Evolutionary conservation across 2,888 invertebrate genomes (phyloP).

Genomic region (Caenorhabditis wallacei): DNA sequence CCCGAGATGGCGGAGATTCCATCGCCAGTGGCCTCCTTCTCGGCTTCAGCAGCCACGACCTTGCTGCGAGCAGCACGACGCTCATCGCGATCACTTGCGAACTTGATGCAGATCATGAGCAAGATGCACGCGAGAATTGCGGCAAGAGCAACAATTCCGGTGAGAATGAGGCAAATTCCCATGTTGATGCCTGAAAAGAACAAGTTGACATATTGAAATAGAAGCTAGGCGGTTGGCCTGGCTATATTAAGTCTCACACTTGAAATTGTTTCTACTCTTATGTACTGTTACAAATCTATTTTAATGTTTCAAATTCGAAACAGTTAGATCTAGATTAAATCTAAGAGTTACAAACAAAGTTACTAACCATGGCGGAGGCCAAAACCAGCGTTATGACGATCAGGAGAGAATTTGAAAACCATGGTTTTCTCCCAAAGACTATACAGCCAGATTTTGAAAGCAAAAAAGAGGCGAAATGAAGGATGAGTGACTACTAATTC

Average conservation of each 20-base stretch:
- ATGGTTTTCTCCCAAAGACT: slow-evolving; percentile 10
- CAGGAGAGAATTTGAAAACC: slow-evolving; percentile 4
- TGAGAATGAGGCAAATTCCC: slow-evolving; percentile 46
- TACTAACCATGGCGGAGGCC: not conserved
- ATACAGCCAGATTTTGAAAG: slow-evolving; percentile 11
- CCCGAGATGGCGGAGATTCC: not conserved
- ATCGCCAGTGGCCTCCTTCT: not conserved
- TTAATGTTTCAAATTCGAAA: too few relatives aligned
- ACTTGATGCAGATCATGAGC: slow-evolving; percentile 45
- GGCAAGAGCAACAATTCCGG: slow-evolving; percentile 7
- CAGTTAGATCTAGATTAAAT: too few relatives aligned
- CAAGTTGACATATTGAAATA: not conserved
- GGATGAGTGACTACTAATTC: not conserved
- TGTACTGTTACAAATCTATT: too few relatives aligned
- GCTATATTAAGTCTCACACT: too few relatives aligned
- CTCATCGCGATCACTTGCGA: slow-evolving; percentile 36
- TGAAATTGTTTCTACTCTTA: too few relatives aligned
- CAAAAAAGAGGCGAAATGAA: not conserved
- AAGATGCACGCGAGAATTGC: slow-evolving; percentile 35
- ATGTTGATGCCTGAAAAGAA: slow-evolving; percentile 51
- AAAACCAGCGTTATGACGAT: not conserved
- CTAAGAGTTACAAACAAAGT: too few relatives aligned
- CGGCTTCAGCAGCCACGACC: not conserved
- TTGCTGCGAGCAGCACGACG: slow-evolving; percentile 15
- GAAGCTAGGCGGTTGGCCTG: too few relatives aligned